Conservation (phyloP, 2,113 vertebrate genomes). For the Pagrus major region DNA sequence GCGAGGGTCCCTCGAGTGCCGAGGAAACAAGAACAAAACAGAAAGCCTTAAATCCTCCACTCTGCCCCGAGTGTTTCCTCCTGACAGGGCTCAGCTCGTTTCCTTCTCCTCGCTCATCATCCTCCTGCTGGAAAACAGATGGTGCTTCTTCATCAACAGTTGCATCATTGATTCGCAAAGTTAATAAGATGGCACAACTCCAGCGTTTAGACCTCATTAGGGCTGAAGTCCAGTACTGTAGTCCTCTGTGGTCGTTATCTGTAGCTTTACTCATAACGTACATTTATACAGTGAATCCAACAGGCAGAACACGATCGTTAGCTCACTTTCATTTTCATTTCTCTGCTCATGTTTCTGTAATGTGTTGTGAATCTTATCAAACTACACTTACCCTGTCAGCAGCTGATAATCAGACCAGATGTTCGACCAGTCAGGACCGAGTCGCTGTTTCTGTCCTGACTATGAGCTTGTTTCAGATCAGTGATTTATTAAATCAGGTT, state of each 20-base stretch:
- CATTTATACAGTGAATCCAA: background rate
- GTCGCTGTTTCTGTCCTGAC: too few species aligned
- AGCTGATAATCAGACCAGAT: too few species aligned
- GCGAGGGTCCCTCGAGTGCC: background rate
- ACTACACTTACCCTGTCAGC: too few species aligned
- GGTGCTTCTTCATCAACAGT: background rate
- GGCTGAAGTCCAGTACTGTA: background rate
- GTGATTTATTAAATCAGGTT: constrained; percentile 26
- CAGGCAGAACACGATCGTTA: background rate
- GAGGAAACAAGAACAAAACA: constrained; percentile 3
- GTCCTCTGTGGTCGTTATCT: too few species aligned
- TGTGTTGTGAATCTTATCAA: too few species aligned
- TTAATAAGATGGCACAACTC: constrained; percentile 25
- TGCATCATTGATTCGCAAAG: constrained; percentile 16
- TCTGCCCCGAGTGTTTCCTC: background rate
- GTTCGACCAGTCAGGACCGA: too few species aligned
- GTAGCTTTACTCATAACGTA: background rate
- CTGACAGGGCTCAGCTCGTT: constrained; percentile 5
- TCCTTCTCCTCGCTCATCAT: background rate
- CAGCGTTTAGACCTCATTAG: constrained; percentile 11
- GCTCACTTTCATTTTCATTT: too few species aligned
- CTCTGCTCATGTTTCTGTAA: too few species aligned
- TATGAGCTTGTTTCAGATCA: too few species aligned
- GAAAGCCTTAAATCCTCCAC: constrained; percentile 15
- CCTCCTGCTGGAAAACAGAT: constrained; percentile 19